Evolutionary conservation across 2,888 invertebrate genomes (phyloP).

Genomic region (Allacma fusca): DNA sequence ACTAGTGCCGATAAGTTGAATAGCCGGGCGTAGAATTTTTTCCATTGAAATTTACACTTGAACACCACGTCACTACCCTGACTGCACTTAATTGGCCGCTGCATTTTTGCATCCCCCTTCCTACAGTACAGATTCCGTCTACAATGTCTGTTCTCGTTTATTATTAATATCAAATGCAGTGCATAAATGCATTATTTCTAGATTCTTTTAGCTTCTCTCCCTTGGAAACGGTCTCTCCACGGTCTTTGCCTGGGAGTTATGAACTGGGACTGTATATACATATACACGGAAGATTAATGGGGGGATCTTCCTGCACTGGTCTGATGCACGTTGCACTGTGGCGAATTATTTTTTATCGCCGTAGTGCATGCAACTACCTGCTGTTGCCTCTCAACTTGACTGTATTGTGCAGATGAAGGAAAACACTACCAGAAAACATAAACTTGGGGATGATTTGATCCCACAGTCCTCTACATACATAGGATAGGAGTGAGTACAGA

Average conservation of each 20-base stretch:
- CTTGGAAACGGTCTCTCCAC: background rate
- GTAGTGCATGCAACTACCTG: no score
- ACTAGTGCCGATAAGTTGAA: background rate
- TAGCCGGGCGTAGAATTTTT: slow-evolving; percentile 13
- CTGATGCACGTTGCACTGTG: slow-evolving; percentile 15
- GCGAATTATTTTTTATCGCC: slow-evolving; percentile 6
- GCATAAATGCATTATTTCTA: no score
- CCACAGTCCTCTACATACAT: no score
- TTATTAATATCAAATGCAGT: no score
- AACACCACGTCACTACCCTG: background rate
- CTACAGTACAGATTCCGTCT: background rate
- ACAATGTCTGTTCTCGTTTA: background rate
- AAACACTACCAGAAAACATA: no score
- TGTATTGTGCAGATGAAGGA: background rate
- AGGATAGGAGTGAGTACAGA: no score
- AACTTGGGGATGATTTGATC: no score
- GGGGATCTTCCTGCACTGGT: background rate
- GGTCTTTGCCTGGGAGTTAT: background rate
- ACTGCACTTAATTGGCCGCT: background rate
- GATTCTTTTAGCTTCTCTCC: background rate
- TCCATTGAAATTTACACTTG: background rate
- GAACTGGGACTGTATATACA: background rate
- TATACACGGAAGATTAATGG: background rate
- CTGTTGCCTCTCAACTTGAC: no score
- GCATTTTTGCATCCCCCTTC: background rate